Evolutionary conservation across 1,140 invertebrate genomes (phyloP), one percentile per base, ranked within the genome.

Genomic region (Palaemon carinicauda): DNA sequence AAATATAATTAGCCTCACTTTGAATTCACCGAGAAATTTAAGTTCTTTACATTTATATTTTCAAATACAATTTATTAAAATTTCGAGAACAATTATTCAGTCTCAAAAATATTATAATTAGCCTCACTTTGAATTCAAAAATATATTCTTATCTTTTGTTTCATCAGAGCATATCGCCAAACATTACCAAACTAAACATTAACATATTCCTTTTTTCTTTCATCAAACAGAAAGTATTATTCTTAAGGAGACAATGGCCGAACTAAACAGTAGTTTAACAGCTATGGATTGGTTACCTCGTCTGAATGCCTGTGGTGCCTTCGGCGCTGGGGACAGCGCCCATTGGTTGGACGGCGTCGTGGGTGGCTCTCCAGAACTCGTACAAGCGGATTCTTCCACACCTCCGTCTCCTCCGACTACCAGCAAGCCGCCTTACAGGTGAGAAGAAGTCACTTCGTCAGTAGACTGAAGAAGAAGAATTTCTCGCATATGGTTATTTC

Each of bases 241-340:
- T 27, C 9, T 53, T 50, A 27, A 75, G 53, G 27, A 10, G 7
- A 27, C 41, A 15, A 89, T 89, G 92, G 91, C 92, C 65, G 92
- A 92, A 81, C 89, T 93, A 53, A 92, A 93, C 86, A 91, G 91
- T 87, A 93, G 92, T 90, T 90, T 93, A 74, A 93, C 93, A 73
- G 92, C 92, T 74, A 93, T 94, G 92, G 93, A 93, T 89, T 94
- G 93, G 93, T 91, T 93, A 80, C 92, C 92, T 71, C 91, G 91
- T 77, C 90, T 93, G 77, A 92, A 91, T 89, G 92, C 90, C 65
- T 65, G 82, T 24, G 89, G 90, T 54, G 90, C 91, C n/a, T 87
- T 89, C 60, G 82, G 80, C 81, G 90, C 41, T 3, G 41, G 41
- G 41, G 41, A 12, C 3, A 41, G 74, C 87, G 90, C 52, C 89